Evolutionary conservation across 2,113 vertebrate species (phyloP).

Genomic region (Anguilla japonica): DNA sequence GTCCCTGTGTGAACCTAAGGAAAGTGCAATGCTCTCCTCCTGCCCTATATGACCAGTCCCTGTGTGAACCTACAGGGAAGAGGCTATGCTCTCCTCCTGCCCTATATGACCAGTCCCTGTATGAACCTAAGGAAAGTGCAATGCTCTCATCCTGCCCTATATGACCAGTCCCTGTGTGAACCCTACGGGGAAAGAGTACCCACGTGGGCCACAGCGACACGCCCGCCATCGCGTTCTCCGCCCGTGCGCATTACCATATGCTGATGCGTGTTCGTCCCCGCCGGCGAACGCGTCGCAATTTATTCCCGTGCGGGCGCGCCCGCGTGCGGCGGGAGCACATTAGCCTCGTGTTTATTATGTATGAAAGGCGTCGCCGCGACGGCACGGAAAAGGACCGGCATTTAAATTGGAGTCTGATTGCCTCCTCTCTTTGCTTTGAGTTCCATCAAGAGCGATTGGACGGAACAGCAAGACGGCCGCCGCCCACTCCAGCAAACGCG

Average conservation of each 20-base stretch:
- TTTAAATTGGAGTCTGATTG: constrained; percentile 41
- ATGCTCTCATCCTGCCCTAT: too few species aligned
- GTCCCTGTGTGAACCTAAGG: too few species aligned
- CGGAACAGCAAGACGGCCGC: constrained; percentile 1
- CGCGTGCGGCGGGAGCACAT: not conserved
- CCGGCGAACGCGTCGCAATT: constrained; percentile 10
- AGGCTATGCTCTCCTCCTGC: too few species aligned
- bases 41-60: too few species aligned
- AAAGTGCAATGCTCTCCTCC: too few species aligned
- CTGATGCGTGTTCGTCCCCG: not conserved
- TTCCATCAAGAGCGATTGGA: constrained; percentile 16
- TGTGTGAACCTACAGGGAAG: too few species aligned
- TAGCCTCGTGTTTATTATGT: constrained; percentile 16
- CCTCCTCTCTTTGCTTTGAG: constrained; percentile 26
- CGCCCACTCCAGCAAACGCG: not conserved
- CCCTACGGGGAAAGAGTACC: too few species aligned
- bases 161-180: too few species aligned
- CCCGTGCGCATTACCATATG: not conserved
- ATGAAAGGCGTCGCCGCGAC: constrained; percentile 15
- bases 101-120: too few species aligned
- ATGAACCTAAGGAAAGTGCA: too few species aligned
- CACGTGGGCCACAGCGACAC: not conserved
- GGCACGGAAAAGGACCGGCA: not conserved
- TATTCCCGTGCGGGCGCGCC: constrained; percentile 29
- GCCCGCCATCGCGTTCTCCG: not conserved